A percentile compares a stretch with the other conserved stretches of the same genome.
Evolutionary conservation across 2,113 vertebrate species (phyloP).

Genomic region (Eleginops maclovinus): DNA sequence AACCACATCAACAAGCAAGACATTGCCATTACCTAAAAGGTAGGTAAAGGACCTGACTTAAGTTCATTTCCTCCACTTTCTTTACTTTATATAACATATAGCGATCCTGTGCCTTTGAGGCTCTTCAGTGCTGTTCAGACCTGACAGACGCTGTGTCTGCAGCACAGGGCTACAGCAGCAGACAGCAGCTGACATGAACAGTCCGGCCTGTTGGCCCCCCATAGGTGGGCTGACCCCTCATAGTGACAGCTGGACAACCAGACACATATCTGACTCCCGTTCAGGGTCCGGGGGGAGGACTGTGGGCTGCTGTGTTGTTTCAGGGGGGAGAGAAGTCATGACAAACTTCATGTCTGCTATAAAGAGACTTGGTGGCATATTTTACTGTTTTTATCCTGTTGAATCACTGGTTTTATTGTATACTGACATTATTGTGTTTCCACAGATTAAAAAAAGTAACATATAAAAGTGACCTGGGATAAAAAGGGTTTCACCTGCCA

Average conservation of each 20-base stretch:
- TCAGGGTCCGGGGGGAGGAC: not conserved
- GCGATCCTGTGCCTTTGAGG: not conserved
- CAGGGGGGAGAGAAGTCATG: conserved; percentile 12
- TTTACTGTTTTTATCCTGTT: not conserved
- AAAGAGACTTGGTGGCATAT: not conserved
- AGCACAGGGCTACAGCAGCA: conserved; percentile 10
- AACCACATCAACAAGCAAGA: no score
- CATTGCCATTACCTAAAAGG: no score
- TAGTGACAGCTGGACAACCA: conserved; percentile 59
- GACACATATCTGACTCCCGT: conserved; percentile 4
- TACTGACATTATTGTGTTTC: no score
- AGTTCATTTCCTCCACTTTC: no score
- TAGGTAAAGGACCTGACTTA: no score
- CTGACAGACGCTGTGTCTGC: conserved; percentile 31
- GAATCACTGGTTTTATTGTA: not conserved
- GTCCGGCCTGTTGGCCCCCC: conserved; percentile 21
- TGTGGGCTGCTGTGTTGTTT: conserved; percentile 24
- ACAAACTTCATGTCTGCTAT: conserved; percentile 11
- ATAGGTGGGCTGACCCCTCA: conserved; percentile 43
- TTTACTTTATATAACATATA: no score
- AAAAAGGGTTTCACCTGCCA: no score
- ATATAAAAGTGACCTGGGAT: no score
- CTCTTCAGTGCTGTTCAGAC: not conserved
- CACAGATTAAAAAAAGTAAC: no score
- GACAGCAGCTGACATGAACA: conserved; percentile 40